Conservation (phyloP, 2,113 vertebrate species). For the Zingel zingel region DNA sequence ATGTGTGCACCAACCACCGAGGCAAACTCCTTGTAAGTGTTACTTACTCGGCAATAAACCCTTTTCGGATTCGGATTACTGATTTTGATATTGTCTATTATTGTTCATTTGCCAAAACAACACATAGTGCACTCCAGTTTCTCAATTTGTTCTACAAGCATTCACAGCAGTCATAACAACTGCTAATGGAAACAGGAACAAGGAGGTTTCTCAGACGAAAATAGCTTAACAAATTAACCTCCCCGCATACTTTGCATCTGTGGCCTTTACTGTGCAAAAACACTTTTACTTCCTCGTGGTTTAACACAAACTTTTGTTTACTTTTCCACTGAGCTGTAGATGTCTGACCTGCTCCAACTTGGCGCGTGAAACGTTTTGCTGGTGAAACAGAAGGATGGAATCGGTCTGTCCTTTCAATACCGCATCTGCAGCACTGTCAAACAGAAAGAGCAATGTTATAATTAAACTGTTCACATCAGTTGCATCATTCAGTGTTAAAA, state of each 20-base stretch:
- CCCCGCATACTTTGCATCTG: conserved; percentile 51
- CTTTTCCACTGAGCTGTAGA: not conserved
- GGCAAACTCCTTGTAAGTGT: too few species aligned
- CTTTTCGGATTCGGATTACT: too few species aligned
- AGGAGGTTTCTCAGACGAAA: conserved; percentile 37
- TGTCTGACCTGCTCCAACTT: conserved; percentile 93
- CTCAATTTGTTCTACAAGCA: not conserved
- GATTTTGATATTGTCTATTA: not conserved
- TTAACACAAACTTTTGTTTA: not conserved
- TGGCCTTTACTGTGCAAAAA: conserved; percentile 1
- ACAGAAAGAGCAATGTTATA: conserved; percentile 34
- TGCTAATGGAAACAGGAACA: conserved; percentile 69
- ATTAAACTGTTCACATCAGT: not conserved
- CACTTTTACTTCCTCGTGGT: not conserved
- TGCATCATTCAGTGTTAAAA: not conserved
- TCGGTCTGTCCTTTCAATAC: conserved; percentile 94
- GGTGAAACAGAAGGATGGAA: conserved; percentile 95
- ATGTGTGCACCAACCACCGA: too few species aligned
- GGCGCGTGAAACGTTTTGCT: conserved; percentile 93
- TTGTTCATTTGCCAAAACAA: not conserved
- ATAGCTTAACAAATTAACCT: conserved; percentile 65
- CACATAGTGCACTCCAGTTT: not conserved
- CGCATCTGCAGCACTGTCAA: conserved; percentile 93
- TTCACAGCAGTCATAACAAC: not conserved
- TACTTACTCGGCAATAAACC: too few species aligned